Evolutionary conservation across 1,140 invertebrate genomes (phyloP).

Genomic region (Pogonognathellus flavescens): DNA sequence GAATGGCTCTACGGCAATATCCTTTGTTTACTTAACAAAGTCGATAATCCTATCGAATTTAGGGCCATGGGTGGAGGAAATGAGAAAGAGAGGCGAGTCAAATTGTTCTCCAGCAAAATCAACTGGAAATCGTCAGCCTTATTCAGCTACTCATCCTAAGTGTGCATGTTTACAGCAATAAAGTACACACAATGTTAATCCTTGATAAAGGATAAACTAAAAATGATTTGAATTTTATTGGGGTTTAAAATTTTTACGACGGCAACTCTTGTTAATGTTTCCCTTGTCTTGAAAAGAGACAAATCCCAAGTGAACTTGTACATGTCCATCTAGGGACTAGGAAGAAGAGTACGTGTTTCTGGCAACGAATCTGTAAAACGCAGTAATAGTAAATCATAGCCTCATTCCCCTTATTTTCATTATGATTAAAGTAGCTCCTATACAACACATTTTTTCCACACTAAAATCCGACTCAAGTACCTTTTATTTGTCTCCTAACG

Average conservation of each 20-base stretch:
- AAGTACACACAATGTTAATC: conserved; percentile 31
- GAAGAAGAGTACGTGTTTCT: not conserved
- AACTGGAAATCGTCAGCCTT: not conserved
- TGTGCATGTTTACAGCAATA: conserved; percentile 33
- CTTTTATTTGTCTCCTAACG: conserved; percentile 5
- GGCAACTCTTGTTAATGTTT: conserved; percentile 25
- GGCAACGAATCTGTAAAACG: not conserved
- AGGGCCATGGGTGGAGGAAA: conserved; percentile 4
- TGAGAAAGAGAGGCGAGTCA: conserved; percentile 16
- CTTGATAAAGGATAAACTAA: conserved; percentile 26
- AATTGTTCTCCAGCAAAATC: not conserved
- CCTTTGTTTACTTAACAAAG: conserved; percentile 62
- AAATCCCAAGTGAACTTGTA: conserved; percentile 24
- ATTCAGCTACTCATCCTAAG: not conserved
- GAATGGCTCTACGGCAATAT: conserved; percentile 32
- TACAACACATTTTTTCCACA: not conserved
- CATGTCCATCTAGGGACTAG: not conserved
- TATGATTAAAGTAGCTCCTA: conserved; percentile 27
- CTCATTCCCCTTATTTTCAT: conserved; percentile 25
- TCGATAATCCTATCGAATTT: conserved; percentile 58
- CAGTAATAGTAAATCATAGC: not conserved
- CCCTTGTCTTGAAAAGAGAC: conserved; percentile 8
- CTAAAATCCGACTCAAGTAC: conserved; percentile 3
- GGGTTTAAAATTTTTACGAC: conserved; percentile 35
- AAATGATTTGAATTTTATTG: conserved; percentile 50